Base-by-base conservation (phyloP, 2,797 vertebrate species). In the Echiichthys vipera region DNA sequence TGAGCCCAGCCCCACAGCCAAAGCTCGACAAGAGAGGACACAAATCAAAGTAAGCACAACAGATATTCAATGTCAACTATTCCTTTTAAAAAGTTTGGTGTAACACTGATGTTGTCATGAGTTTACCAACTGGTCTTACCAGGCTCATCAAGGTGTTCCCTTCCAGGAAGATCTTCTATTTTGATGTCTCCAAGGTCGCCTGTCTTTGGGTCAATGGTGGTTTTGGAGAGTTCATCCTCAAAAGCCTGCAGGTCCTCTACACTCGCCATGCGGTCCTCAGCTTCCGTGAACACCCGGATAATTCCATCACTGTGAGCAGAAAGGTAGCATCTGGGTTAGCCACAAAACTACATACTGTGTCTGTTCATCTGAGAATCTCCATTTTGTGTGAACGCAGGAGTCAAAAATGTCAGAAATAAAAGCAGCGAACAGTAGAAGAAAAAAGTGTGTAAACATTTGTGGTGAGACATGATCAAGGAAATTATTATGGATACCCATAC, bases 161-260 rank as follows among this genome's bases (percentile, higher is more conserved):
- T 95, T 85, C 98, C 98, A 86, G 98, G 98, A 85, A 99, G 95
- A 2, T 99, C 96, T 64, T 97, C 95, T 50, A 95, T 51, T 77
- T 96, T 96, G 72, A 99, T 97, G 78, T 98, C 96, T 30, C 98
- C 98, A 40, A 99, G 91, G 77, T 99, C 98, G 17, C 96, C 96
- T 0, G 96, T 97, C 92, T 98, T 98, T 45, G 97, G 95, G 82
- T 99, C 97, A 57, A 99, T 98, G 13, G 95, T 96, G 78, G 96
- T 84, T 90, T 96, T 96, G 50, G 98, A 96, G 49, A 99, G 96
- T 79, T 99, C 97, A 54, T 96, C 96, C 84, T 99, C 98, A 85
- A 98, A 99, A 50, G 96, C 96, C 42, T 96, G 95, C 40, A 97
- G 92, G 78, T 98, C 97, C 59, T 97, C 93, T 55, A 93, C 74